A percentile compares a stretch with the other conserved stretches of the same genome.
Evolutionary conservation across 2,113 vertebrate genomes (phyloP).

Genomic region (Nycticebus coucang): DNA sequence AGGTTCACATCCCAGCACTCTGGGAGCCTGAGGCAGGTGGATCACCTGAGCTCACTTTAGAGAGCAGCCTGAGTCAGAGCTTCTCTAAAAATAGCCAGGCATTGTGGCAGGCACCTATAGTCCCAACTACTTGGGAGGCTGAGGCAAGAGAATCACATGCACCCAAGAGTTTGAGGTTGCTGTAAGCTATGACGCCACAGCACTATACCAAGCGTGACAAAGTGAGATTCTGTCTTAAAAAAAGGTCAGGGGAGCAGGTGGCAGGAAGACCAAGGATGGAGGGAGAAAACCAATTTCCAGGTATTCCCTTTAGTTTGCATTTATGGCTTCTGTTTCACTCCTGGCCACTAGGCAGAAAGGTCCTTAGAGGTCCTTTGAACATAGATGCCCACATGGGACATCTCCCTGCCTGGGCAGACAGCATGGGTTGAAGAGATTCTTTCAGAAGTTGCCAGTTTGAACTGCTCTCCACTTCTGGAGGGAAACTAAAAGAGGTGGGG

Average conservation of each 20-base stretch:
- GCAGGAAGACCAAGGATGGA: not conserved
- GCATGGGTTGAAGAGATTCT: not conserved
- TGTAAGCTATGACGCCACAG: too few relatives aligned
- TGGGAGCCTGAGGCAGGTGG: too few relatives aligned
- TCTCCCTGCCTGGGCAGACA: not conserved
- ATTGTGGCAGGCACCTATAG: too few relatives aligned
- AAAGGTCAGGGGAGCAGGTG: not conserved
- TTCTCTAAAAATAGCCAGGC: too few relatives aligned
- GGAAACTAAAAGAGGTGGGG: not conserved
- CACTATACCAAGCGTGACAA: too few relatives aligned
- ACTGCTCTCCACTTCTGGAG: not conserved
- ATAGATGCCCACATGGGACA: not conserved
- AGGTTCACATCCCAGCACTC: not conserved
- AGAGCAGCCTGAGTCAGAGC: too few relatives aligned
- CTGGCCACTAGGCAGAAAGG: not conserved
- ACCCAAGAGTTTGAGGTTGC: too few relatives aligned
- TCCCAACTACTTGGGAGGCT: too few relatives aligned
- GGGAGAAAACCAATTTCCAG: not conserved
- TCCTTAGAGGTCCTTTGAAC: not conserved
- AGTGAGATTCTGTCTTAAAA: not conserved
- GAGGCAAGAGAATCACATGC: too few relatives aligned
- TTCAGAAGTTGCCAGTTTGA: not conserved
- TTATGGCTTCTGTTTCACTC: not conserved
- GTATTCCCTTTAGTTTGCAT: not conserved
- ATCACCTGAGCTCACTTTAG: too few relatives aligned